These are phyloP conservation scores for Drosophila mauritiana DNA, from an alignment of 1,140 invertebrate genomes.

Conservation along the genomic window DNA sequence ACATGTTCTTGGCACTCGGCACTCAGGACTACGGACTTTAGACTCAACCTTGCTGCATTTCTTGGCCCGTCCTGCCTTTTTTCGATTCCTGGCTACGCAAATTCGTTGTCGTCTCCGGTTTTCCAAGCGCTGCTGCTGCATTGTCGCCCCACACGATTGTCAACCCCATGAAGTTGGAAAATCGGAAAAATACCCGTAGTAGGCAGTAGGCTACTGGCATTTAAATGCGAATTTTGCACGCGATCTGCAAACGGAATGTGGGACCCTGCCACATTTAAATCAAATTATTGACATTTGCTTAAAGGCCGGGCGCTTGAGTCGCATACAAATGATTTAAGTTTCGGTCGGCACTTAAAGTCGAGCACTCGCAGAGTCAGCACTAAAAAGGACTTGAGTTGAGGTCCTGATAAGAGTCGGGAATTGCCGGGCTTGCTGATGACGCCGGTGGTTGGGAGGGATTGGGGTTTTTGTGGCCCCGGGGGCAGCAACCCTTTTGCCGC, in stretches of 20 bases:
- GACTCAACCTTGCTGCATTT: constrained; percentile 58
- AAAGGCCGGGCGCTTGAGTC: constrained; percentile 65
- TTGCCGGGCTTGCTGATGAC: constrained; percentile 8
- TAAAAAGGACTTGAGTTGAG: constrained; percentile 56
- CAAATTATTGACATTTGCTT: constrained; percentile 83
- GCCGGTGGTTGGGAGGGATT: not conserved
- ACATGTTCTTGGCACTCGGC: constrained; percentile 45
- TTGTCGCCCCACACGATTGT: constrained; percentile 76
- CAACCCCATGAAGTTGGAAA: constrained; percentile 51
- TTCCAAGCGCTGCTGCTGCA: constrained; percentile 38
- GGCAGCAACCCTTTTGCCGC: constrained; percentile 76
- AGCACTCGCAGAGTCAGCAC: constrained; percentile 65
- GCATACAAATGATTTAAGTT: constrained; percentile 78
- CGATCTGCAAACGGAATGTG: constrained; percentile 65
- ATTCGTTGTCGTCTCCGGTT: constrained; percentile 44
- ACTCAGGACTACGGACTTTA: not conserved
- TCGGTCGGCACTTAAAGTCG: constrained; percentile 51
- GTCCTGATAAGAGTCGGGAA: constrained; percentile 55
- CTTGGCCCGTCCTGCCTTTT: constrained; percentile 48
- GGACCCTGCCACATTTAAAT: constrained; percentile 74
- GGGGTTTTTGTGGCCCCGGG: constrained; percentile 40
- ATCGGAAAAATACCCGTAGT: constrained; percentile 55
- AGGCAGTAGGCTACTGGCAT: constrained; percentile 69
- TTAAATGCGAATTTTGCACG: constrained; percentile 82
- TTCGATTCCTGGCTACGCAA: constrained; percentile 69